These are phyloP conservation scores for Cynopterus sphinx DNA, from an alignment of 2,797 vertebrate genomes.

Conservation along the genomic window DNA sequence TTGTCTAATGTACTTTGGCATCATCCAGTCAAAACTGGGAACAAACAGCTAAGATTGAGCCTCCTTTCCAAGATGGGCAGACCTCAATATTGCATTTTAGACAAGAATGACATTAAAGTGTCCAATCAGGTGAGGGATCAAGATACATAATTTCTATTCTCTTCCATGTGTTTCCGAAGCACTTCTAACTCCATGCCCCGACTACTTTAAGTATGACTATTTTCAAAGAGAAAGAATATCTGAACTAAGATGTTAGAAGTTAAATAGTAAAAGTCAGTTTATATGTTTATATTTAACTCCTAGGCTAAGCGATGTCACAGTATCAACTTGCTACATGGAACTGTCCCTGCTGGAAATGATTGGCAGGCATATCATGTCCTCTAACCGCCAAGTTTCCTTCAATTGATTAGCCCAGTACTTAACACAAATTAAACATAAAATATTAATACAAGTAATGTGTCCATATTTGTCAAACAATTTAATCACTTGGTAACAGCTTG, in stretches of 20 bases:
- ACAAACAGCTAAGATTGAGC: background rate
- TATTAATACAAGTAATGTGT: background rate
- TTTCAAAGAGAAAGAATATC: background rate
- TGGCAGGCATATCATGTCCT: background rate
- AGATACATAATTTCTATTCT: background rate
- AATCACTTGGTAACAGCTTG: background rate
- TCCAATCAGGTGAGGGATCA: background rate
- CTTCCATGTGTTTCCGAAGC: background rate
- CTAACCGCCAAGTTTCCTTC: background rate
- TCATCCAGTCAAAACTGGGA: slow-evolving; percentile 8
- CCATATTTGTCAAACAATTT: background rate
- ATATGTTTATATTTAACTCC: background rate
- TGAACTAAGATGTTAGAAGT: background rate
- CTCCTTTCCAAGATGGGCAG: background rate
- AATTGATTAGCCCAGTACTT: background rate
- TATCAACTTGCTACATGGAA: background rate
- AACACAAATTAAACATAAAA: background rate
- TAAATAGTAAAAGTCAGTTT: background rate
- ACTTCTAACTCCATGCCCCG: background rate
- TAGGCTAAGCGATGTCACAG: background rate
- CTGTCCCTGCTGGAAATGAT: background rate
- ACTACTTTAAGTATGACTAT: background rate
- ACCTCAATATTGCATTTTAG: background rate
- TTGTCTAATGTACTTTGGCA: background rate
- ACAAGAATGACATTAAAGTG: background rate